These are phyloP conservation scores for Cyanoramphus novaezelandiae DNA, from an alignment of 2,113 vertebrate genomes.

Conservation along the genomic window DNA sequence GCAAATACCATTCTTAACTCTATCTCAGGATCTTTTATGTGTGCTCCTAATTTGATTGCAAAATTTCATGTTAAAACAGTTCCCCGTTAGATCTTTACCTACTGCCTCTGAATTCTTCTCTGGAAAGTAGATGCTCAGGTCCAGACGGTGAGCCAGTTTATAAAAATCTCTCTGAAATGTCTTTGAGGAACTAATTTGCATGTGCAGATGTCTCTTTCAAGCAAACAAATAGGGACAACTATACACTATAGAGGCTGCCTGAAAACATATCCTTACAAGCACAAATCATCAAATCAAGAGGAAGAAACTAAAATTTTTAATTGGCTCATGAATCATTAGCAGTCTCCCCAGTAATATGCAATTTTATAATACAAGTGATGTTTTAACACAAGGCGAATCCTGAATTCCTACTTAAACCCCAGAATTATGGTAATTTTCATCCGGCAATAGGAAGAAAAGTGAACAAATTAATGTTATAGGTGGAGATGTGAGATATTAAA, in stretches of 20 bases:
- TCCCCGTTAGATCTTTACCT: not conserved
- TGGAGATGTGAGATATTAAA: not conserved
- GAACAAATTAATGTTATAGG: not conserved
- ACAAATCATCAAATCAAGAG: conserved; percentile 20
- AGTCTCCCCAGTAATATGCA: not conserved
- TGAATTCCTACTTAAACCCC: not conserved
- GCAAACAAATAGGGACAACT: not conserved
- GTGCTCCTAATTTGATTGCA: not conserved
- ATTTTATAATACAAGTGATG: conserved; percentile 28
- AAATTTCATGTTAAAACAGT: not conserved
- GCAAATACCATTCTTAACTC: not conserved
- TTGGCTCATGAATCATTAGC: conserved; percentile 13
- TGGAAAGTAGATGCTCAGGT: not conserved
- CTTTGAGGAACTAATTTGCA: conserved; percentile 6
- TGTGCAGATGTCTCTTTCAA: conserved; percentile 36
- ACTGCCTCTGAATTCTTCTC: not conserved
- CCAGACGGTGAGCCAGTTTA: not conserved
- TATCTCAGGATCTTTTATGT: accelerated
- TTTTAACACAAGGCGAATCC: not conserved
- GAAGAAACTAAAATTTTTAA: conserved; percentile 25
- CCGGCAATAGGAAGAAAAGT: not conserved
- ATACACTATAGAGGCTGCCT: not conserved
- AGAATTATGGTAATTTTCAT: conserved; percentile 19
- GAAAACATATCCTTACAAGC: conserved; percentile 8
- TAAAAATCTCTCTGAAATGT: not conserved